Evolutionary conservation across 2,888 invertebrate genomes (phyloP).

Genomic region (Tenthredo mesomela): DNA sequence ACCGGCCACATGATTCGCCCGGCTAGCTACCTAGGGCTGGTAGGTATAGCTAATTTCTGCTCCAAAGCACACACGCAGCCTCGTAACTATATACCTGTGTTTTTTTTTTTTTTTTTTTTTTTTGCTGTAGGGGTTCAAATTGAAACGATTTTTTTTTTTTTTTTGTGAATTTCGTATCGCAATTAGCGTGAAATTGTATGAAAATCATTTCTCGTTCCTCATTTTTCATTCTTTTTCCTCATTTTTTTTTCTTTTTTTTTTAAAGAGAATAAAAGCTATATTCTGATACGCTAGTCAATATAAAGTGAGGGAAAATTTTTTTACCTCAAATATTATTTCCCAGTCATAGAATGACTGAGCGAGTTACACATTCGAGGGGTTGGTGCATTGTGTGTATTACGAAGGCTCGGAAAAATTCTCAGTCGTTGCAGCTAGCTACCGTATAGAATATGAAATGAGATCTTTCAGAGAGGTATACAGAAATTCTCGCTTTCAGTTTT

Average conservation of each 20-base stretch:
- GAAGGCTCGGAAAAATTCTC: background rate
- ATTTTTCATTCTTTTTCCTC: background rate
- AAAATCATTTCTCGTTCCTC: background rate
- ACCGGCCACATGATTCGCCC: constrained; percentile 1
- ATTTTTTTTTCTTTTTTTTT: no score
- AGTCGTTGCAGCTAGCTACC: background rate
- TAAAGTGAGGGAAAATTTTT: background rate
- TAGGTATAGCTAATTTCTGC: constrained; percentile 1
- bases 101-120: background rate
- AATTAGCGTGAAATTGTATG: background rate
- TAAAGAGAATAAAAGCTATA: background rate
- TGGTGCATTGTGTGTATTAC: background rate
- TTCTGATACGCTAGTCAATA: background rate
- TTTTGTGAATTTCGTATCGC: background rate
- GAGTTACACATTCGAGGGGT: constrained; percentile 2
- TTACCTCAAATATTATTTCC: background rate
- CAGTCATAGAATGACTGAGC: background rate
- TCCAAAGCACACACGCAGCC: background rate
- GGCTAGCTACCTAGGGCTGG: background rate
- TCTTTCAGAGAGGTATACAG: background rate
- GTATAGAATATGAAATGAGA: constrained; percentile 22
- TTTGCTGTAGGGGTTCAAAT: background rate
- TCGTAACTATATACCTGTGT: background rate
- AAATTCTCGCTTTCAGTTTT: background rate
- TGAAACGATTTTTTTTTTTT: background rate